phyloP scores from a whole-genome alignment of 2,113 vertebrate genomes.

The human (Homo sapiens) region DNA sequence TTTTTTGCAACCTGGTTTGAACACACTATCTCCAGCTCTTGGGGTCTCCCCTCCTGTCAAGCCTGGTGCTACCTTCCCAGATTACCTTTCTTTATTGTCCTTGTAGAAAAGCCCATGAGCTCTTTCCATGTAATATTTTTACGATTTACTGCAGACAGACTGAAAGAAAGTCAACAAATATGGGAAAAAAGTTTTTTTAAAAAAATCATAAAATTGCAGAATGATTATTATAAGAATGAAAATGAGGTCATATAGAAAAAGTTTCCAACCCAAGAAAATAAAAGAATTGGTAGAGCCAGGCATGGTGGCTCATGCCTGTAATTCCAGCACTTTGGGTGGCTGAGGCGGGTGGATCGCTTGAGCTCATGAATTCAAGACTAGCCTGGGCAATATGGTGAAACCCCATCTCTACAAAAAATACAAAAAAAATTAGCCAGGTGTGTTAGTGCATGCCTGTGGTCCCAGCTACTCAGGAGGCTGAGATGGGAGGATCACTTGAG shows the following conservation, averaged over 20 bases:
- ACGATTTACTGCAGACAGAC: background rate
- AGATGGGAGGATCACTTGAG: too few species aligned
- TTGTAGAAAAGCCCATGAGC: background rate
- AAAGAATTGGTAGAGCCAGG: background rate
- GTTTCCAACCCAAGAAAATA: background rate
- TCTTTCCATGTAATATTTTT: background rate
- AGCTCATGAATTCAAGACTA: background rate
- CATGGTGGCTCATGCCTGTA: background rate
- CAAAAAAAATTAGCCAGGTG: too few species aligned
- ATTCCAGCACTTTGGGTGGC: background rate
- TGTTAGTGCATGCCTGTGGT: too few species aligned
- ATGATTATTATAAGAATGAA: background rate
- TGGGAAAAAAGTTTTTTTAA: background rate
- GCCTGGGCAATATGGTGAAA: background rate
- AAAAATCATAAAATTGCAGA: background rate
- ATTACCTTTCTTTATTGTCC: background rate
- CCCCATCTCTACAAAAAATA: too few species aligned
- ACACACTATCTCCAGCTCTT: background rate
- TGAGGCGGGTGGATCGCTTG: background rate
- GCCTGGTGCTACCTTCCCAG: fast-evolving
- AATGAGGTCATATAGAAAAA: background rate
- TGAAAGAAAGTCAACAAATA: background rate
- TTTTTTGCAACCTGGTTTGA: background rate
- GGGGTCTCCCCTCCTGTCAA: background rate
- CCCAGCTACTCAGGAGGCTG: too few species aligned